Conservation (phyloP, 2,888 invertebrate genomes). For the Sphaerophoria rueppellii region DNA sequence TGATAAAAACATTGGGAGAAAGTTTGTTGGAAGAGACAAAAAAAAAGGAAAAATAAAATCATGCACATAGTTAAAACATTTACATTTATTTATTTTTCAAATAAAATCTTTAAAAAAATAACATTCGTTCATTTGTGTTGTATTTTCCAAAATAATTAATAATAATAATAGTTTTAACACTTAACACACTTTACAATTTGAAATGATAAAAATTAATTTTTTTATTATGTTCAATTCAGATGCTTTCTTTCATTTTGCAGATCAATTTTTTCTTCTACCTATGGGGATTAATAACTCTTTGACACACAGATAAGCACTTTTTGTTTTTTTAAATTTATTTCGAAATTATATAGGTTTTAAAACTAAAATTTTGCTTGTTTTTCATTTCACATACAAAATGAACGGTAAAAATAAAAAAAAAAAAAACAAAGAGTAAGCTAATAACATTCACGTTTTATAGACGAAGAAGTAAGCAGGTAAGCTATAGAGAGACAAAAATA, state of each 20-base stretch:
- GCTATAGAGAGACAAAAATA: too few species aligned
- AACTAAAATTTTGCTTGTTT: too few species aligned
- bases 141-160: slow-evolving; percentile 1
- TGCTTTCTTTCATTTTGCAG: background rate
- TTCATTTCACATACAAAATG: too few species aligned
- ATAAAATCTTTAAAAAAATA: slow-evolving; percentile 66
- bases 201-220: slow-evolving; percentile 22
- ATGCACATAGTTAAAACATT: slow-evolving; percentile 67
- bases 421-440: too few species aligned
- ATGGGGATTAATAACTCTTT: background rate
- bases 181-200: slow-evolving; percentile 48
- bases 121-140: slow-evolving; percentile 42
- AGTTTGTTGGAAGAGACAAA: too few species aligned
- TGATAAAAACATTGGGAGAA: too few species aligned
- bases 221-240: background rate
- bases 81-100: slow-evolving; percentile 62
- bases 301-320: background rate
- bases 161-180: slow-evolving; percentile 1
- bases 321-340: too few species aligned
- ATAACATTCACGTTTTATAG: too few species aligned
- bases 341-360: too few species aligned
- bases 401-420: too few species aligned
- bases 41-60: slow-evolving; percentile 9
- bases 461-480: too few species aligned
- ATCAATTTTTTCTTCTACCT: background rate